Base-by-base conservation (phyloP, 2,113 vertebrate species). In the Neolamprologus sp. region DNA sequence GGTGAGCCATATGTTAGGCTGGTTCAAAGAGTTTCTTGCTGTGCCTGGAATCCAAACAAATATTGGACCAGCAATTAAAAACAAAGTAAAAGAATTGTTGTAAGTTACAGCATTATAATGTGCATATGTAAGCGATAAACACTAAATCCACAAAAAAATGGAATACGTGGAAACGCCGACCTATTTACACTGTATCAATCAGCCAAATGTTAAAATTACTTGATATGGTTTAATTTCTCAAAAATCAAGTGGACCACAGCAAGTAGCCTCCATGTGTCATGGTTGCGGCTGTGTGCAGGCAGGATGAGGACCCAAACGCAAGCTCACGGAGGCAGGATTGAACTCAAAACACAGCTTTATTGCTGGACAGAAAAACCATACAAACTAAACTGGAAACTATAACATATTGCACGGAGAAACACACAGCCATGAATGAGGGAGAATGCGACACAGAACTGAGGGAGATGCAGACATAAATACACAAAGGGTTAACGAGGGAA, bases 1-100 rank as follows among this genome's bases (percentile, higher is more conserved):
- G 57, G 97, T 97, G 80, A 99, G 94, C 98, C 98, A 99, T 82
- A 98, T 93, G 0, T 96, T 98, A 1, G 98, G 98, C 91, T 98
- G 97, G 89, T 91, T 97, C 81, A 99, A 92, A 13, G 97, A 97
- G 94, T 98, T 99, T 79, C 97, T 96, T 45, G 97, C 97, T 0
- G 98, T 96, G 31, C 99, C 99, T 99, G 95, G 65, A 83, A 21
- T 10, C 35, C 23, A 35, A 65, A 80, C 23, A 81, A 55, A 21
- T 26, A 81, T n/a, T 19, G 28, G 28, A 84, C 7, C 57, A 68
- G 33, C 9, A 55, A 8, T 51, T 26, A 88, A 42, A 57, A 58
- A 13, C n/a, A 71, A 1, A 19, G 68, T 42, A 80, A 40, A 23
- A 45, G 5, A 7, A 4, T 33, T 17, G 33, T 47, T 9, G 4